phyloP scores from a whole-genome alignment of 2,888 invertebrate genomes.

The Cepaea hortensis region DNA sequence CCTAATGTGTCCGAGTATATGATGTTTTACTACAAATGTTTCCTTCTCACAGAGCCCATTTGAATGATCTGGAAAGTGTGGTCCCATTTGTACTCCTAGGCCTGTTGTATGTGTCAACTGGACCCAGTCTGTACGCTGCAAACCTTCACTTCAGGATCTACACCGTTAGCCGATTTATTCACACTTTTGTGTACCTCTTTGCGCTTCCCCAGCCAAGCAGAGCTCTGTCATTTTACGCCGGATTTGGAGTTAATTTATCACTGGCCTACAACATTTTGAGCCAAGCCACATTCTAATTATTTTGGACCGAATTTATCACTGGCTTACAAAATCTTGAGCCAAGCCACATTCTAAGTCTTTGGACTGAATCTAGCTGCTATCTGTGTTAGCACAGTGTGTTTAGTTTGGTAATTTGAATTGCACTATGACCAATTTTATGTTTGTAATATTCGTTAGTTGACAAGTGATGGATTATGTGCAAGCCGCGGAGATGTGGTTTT shows the following conservation, averaged over 20 bases:
- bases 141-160: slow-evolving; percentile 80
- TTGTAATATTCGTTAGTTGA: too few relatives aligned
- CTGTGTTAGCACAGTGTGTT: too few relatives aligned
- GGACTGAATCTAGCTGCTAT: slow-evolving; percentile 72
- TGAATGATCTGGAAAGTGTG: slow-evolving; percentile 86
- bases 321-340: slow-evolving; percentile 68
- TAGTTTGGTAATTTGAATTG: too few relatives aligned
- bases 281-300: slow-evolving; percentile 27
- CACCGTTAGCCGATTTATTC: slow-evolving; percentile 80
- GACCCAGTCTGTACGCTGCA: slow-evolving; percentile 79
- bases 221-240: slow-evolving; percentile 77
- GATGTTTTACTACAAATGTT: too few relatives aligned
- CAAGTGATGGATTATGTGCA: too few relatives aligned
- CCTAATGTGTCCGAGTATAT: too few relatives aligned
- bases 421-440: too few relatives aligned
- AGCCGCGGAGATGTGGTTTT: too few relatives aligned
- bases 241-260: slow-evolving; percentile 77
- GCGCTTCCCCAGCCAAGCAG: slow-evolving; percentile 81
- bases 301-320: slow-evolving; percentile 78
- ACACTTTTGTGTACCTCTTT: slow-evolving; percentile 83
- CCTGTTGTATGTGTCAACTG: slow-evolving; percentile 81
- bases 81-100: slow-evolving; percentile 82
- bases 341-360: slow-evolving; percentile 53
- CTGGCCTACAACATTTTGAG: slow-evolving; percentile 75
- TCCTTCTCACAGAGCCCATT: slow-evolving; percentile 81